phyloP scores from a whole-genome alignment of 2,888 invertebrate genomes.

The Dolichomitus sp. region DNA sequence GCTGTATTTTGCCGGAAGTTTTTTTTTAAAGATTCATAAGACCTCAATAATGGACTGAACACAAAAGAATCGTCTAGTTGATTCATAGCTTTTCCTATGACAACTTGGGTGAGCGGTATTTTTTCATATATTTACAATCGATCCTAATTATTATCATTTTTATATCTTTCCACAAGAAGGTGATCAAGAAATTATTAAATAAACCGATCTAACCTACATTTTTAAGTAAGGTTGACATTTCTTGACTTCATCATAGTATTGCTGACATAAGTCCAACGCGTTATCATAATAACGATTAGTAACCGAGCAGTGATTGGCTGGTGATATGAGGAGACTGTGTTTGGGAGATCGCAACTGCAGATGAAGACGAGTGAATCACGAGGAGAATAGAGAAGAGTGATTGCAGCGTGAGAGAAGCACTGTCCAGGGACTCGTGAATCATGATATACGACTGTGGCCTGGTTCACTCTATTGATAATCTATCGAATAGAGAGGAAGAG shows the following conservation, averaged over 20 bases:
- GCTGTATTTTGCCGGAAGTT: no score
- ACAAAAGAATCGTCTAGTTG: no score
- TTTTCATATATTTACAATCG: no score
- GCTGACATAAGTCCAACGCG: not conserved
- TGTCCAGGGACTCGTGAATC: not conserved
- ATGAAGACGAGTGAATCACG: slow-evolving; percentile 6
- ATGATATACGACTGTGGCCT: slow-evolving; percentile 15
- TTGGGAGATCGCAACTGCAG: not conserved
- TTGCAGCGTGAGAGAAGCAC: not conserved
- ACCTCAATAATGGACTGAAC: no score
- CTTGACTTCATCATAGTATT: not conserved
- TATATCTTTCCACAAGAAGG: no score
- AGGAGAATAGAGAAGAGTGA: not conserved
- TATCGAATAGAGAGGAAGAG: slow-evolving; percentile 14
- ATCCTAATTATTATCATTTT: no score
- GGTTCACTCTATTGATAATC: slow-evolving; percentile 33
- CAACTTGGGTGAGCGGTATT: no score
- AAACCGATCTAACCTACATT: no score
- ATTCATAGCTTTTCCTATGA: no score
- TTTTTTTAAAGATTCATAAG: no score
- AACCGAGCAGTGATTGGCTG: not conserved
- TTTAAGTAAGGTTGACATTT: no score
- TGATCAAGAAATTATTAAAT: no score
- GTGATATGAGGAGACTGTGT: not conserved
- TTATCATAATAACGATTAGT: not conserved